Conservation (phyloP, 2,888 invertebrate genomes). For the Myopa tessellatipennis region DNA sequence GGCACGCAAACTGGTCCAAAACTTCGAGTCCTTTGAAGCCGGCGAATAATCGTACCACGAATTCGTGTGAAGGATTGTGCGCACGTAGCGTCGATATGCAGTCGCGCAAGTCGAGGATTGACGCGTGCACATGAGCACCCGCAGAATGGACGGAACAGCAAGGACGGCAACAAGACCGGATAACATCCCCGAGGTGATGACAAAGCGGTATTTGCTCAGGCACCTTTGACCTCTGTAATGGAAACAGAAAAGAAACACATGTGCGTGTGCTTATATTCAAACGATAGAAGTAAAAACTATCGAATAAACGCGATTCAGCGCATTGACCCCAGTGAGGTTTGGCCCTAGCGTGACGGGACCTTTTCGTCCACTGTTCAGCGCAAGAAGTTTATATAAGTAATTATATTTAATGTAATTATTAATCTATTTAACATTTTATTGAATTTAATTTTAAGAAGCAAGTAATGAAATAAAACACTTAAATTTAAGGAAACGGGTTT, state of each 20-base stretch:
- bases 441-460: no score
- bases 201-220: constrained; percentile 77
- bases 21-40: constrained; percentile 70
- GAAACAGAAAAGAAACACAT: constrained; percentile 3
- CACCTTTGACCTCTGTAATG: constrained; percentile 79
- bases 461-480: no score
- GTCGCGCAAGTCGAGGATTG: constrained; percentile 75
- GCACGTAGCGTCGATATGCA: constrained; percentile 82
- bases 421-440: not conserved
- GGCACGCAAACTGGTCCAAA: constrained; percentile 76
- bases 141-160: constrained; percentile 79
- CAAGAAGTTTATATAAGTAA: no score
- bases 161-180: constrained; percentile 81
- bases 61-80: constrained; percentile 81
- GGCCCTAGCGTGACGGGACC: no score
- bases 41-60: constrained; percentile 75
- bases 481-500: no score
- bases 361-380: no score
- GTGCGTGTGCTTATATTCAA: no score
- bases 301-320: no score
- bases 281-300: no score
- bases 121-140: constrained; percentile 77
- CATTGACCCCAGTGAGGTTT: no score
- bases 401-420: not conserved
- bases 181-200: constrained; percentile 79